phyloP scores from a whole-genome alignment of 1,140 invertebrate genomes.

The fruit fly (Drosophila melanogaster) region DNA sequence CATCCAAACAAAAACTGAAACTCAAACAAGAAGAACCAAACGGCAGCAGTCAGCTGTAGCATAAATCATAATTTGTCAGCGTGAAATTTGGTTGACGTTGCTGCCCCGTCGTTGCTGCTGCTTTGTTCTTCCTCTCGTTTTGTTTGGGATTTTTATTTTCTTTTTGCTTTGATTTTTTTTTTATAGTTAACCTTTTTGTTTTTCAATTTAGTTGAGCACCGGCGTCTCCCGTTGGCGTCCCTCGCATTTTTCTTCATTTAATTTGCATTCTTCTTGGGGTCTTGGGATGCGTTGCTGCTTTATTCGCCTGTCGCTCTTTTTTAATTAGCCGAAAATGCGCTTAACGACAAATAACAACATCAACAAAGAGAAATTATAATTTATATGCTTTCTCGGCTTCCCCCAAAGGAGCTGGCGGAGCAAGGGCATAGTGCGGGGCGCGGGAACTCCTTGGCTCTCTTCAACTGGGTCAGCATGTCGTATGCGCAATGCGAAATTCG shows the following conservation, averaged over 20 bases:
- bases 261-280: slow-evolving; percentile 66
- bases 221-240: neutral
- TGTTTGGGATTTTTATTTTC: slow-evolving; percentile 36
- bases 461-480: slow-evolving; percentile 69
- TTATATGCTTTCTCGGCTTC: slow-evolving; percentile 30
- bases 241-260: slow-evolving; percentile 73
- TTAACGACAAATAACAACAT: slow-evolving; percentile 74
- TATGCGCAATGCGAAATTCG: slow-evolving; percentile 60
- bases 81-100: slow-evolving; percentile 50
- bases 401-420: neutral
- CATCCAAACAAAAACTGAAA: slow-evolving; percentile 12
- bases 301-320: slow-evolving; percentile 64
- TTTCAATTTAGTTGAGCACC: slow-evolving; percentile 60
- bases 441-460: neutral
- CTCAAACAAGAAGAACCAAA: slow-evolving; percentile 26
- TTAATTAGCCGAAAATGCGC: slow-evolving; percentile 79
- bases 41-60: slow-evolving; percentile 37
- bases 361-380: slow-evolving; percentile 67
- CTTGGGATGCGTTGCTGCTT: slow-evolving; percentile 33
- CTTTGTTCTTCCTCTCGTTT: slow-evolving; percentile 50
- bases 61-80: slow-evolving; percentile 82
- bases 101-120: slow-evolving; percentile 39
- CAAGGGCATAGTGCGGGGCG: neutral
- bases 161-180: slow-evolving; percentile 16
- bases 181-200: slow-evolving; percentile 13